Evolutionary conservation across 2,113 vertebrate genomes (phyloP).

Genomic region (Mus pahari): DNA sequence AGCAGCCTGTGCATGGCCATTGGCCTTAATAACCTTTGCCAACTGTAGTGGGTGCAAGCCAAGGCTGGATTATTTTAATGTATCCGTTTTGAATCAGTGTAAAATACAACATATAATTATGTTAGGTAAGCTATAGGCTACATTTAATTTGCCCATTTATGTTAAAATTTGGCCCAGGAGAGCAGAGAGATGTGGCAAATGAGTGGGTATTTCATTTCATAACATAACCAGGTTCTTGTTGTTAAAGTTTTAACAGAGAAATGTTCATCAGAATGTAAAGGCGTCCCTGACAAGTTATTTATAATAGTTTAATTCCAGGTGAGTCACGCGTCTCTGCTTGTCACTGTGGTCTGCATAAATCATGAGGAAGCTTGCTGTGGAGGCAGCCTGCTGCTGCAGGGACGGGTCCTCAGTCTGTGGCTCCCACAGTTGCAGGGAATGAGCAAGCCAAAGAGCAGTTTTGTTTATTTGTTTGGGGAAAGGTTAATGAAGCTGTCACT

Average conservation of each 20-base stretch:
- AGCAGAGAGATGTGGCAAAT: constrained; percentile 62
- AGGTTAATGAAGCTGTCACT: constrained; percentile 61
- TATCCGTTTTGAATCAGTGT: constrained; percentile 94
- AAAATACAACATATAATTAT: constrained; percentile 93
- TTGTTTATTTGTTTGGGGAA: constrained; percentile 36
- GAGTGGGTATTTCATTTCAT: constrained; percentile 67
- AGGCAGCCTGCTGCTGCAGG: neutral
- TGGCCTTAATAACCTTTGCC: constrained; percentile 97
- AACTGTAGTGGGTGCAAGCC: constrained; percentile 93
- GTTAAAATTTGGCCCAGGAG: constrained; percentile 84
- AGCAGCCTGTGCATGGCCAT: constrained; percentile 91
- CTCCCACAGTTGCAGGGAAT: rapidly evolving
- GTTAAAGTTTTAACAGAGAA: constrained; percentile 73
- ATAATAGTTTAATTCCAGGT: constrained; percentile 62
- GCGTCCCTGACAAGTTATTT: constrained; percentile 67
- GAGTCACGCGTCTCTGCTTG: constrained; percentile 56
- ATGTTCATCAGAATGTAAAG: constrained; percentile 39
- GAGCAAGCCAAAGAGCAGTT: neutral
- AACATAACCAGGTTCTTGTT: constrained; percentile 28
- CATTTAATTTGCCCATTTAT: constrained; percentile 93
- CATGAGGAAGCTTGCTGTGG: neutral
- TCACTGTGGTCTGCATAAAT: neutral
- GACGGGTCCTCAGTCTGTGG: neutral
- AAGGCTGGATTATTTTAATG: constrained; percentile 96
- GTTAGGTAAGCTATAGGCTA: constrained; percentile 89